These are phyloP conservation scores for Ridgeia piscesae DNA, from an alignment of 1,140 invertebrate species.

Conservation along the genomic window DNA sequence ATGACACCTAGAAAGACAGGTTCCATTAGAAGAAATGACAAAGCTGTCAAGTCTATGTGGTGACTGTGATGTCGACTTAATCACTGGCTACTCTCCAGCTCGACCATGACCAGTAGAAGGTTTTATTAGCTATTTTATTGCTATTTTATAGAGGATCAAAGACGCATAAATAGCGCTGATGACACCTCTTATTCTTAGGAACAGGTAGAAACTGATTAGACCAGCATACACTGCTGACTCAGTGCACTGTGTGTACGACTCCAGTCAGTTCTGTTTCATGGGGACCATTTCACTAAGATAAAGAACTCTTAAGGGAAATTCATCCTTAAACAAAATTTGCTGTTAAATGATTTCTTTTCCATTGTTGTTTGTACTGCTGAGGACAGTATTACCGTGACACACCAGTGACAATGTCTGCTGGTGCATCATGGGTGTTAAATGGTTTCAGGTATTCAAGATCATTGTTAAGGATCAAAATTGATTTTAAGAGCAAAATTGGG, in stretches of 20 bases:
- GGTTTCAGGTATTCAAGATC: no score
- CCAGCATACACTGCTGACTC: neutral
- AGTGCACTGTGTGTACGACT: neutral
- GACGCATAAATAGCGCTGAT: neutral
- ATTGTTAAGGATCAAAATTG: no score
- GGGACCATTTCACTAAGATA: no score
- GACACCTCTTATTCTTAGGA: neutral
- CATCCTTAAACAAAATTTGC: no score
- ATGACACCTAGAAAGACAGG: neutral
- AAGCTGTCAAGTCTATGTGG: neutral
- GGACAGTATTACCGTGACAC: no score
- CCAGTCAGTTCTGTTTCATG: no score
- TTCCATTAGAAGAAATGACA: neutral
- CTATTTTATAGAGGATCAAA: neutral
- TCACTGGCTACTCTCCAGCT: neutral
- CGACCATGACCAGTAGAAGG: neutral
- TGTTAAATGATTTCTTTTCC: no score
- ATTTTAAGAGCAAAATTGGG: no score
- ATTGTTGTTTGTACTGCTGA: no score
- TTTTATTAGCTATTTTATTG: neutral
- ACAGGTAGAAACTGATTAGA: neutral
- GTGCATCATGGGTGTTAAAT: no score
- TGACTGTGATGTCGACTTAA: neutral
- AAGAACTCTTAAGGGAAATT: no score
- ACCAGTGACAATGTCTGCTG: no score